Evolutionary conservation across 2,888 invertebrate species (phyloP).

Genomic region (Synergus itoensis): DNA sequence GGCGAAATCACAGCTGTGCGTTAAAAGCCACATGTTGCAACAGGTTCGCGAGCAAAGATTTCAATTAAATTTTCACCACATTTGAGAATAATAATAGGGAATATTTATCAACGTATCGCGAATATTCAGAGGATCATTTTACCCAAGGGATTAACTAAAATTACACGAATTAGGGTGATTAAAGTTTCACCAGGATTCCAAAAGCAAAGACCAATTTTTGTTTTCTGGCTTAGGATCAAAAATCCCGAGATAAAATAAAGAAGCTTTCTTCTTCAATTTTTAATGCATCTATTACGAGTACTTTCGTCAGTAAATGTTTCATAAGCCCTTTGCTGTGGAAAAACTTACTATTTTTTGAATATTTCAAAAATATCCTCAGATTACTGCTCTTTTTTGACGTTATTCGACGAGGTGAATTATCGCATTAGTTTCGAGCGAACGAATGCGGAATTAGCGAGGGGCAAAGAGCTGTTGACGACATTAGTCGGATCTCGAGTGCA

Average conservation of each 20-base stretch:
- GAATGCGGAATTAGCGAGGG: not conserved
- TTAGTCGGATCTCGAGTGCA: not conserved
- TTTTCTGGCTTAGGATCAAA: too few relatives aligned
- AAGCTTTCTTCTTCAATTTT: too few relatives aligned
- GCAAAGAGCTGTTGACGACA: not conserved
- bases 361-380: not conserved
- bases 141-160: too few relatives aligned
- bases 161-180: too few relatives aligned
- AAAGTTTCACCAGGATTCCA: too few relatives aligned
- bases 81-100: too few relatives aligned
- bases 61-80: not conserved
- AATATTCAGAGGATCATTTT: too few relatives aligned
- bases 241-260: too few relatives aligned
- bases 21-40: not conserved
- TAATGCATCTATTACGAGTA: too few relatives aligned
- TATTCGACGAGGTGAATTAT: not conserved
- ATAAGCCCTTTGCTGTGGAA: not conserved
- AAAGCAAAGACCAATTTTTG: too few relatives aligned
- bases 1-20: conserved; percentile 1
- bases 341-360: not conserved
- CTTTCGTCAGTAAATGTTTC: too few relatives aligned
- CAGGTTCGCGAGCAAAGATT: not conserved
- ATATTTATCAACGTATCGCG: too few relatives aligned
- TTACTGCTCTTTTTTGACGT: not conserved
- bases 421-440: not conserved